These are phyloP conservation scores for Cyclargus thomasi DNA, from an alignment of 1,140 invertebrate species.

Conservation along the genomic window DNA sequence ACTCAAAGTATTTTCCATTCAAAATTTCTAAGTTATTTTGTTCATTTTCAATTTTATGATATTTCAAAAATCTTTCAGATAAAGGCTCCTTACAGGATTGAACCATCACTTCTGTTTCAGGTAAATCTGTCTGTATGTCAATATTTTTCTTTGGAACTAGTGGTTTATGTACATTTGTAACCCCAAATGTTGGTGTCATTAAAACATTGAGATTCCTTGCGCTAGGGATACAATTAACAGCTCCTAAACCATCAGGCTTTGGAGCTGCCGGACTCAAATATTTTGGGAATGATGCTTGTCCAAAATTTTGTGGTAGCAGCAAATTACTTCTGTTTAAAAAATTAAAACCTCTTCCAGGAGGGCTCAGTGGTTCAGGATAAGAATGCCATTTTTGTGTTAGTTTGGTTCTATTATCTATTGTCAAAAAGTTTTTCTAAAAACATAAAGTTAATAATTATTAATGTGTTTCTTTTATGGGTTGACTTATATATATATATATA, in stretches of 20 bases:
- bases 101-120: not conserved
- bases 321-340: constrained; percentile 15
- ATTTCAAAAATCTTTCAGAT: not conserved
- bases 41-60: not conserved
- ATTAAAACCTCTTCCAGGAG: constrained; percentile 19
- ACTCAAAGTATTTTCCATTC: not conserved
- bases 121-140: not conserved
- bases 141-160: not conserved
- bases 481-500: no score
- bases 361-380: constrained; percentile 37
- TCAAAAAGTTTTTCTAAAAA: constrained; percentile 18
- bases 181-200: not conserved
- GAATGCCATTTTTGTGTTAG: constrained; percentile 28
- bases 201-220: no score
- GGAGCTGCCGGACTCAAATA: not conserved
- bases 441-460: not conserved
- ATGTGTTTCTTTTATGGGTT: no score
- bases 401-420: constrained; percentile 20
- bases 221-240: no score
- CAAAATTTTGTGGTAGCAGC: not conserved
- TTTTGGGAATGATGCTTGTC: constrained; percentile 1
- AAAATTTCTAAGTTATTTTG: not conserved
- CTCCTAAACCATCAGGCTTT: not conserved
- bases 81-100: not conserved
- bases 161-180: not conserved